Conservation (phyloP, 2,113 vertebrate genomes). For the Spheniscus mendiculus region DNA sequence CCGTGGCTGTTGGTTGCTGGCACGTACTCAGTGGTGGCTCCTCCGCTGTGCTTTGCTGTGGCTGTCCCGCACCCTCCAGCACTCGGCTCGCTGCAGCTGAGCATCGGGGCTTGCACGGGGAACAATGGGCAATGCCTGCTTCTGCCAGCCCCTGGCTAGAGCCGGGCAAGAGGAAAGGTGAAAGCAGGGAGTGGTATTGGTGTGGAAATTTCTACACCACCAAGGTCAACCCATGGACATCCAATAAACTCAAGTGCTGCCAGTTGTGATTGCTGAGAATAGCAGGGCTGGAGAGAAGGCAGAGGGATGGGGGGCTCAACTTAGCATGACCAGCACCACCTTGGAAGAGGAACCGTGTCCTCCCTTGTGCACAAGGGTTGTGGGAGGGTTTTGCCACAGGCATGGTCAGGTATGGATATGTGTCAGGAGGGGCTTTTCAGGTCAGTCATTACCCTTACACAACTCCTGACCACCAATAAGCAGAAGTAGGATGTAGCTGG, state of each 20-base stretch:
- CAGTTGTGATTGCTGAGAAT: neutral
- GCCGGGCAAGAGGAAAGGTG: neutral
- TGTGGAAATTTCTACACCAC: neutral
- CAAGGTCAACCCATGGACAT: neutral
- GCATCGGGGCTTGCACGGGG: rapidly evolving
- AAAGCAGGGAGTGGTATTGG: neutral
- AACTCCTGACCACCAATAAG: neutral
- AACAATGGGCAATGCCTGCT: neutral
- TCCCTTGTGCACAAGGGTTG: neutral
- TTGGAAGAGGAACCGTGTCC: neutral
- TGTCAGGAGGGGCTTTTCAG: neutral
- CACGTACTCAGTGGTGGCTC: rapidly evolving
- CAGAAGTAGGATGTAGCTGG: neutral
- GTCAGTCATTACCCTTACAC: neutral
- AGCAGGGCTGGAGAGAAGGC: neutral
- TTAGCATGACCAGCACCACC: rapidly evolving
- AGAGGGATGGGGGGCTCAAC: neutral
- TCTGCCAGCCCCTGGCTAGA: neutral
- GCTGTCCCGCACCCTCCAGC: neutral
- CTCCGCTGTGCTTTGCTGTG: neutral
- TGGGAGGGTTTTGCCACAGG: neutral
- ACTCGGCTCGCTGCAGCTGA: neutral
- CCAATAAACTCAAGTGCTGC: neutral
- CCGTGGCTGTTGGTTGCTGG: neutral
- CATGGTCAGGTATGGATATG: neutral